phyloP scores from a whole-genome alignment of 2,797 vertebrate genomes.

The Glossophaga mutica region DNA sequence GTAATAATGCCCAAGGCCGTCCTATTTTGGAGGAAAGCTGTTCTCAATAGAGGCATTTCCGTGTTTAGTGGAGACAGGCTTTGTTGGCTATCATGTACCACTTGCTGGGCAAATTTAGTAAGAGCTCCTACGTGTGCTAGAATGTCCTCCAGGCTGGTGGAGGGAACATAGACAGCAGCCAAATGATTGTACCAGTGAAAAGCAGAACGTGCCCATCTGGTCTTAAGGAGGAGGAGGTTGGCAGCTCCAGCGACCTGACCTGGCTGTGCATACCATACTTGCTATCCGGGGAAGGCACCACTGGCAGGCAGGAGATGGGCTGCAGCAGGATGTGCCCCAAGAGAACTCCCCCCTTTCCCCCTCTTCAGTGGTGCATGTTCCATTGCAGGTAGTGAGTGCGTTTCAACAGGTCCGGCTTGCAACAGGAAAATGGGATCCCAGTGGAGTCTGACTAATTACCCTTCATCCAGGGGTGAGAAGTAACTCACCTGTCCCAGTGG shows the following conservation, averaged over 20 bases:
- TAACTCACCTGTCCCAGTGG: neutral
- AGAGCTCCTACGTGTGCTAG: neutral
- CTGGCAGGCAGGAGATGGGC: neutral
- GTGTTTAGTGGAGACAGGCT: neutral
- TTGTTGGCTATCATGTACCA: neutral
- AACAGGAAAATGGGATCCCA: neutral
- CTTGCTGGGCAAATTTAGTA: neutral
- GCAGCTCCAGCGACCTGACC: neutral
- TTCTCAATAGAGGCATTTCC: neutral
- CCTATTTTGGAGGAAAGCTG: neutral
- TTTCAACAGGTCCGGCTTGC: neutral
- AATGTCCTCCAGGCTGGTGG: neutral
- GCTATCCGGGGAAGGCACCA: neutral
- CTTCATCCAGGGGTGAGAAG: neutral
- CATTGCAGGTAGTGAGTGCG: neutral
- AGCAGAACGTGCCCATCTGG: neutral
- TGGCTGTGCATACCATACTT: neutral
- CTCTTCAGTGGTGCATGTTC: neutral
- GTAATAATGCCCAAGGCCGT: neutral
- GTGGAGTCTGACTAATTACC: neutral
- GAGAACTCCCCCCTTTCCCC: neutral
- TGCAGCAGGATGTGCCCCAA: neutral
- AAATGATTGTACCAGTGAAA: neutral
- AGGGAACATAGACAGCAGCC: neutral
- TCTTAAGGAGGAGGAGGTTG: neutral